Evolutionary conservation across 2,797 vertebrate species (phyloP).

Genomic region (Heteromormyrus szaboi): DNA sequence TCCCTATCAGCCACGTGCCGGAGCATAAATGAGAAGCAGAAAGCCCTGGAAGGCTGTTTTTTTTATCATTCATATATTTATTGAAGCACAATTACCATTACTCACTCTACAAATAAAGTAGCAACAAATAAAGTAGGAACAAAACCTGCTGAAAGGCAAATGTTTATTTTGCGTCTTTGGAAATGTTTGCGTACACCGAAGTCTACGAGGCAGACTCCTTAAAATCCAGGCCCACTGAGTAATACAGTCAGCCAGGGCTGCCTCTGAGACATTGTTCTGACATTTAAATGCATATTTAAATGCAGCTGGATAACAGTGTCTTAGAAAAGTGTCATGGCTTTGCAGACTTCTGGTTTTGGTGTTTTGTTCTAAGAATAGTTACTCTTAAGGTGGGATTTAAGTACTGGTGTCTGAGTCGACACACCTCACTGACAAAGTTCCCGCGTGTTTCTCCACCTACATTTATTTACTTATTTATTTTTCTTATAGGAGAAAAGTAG

Average conservation of each 20-base stretch:
- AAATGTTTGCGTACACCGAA: neutral
- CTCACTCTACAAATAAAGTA: neutral
- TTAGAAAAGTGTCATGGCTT: neutral
- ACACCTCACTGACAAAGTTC: neutral
- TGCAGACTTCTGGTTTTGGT: neutral
- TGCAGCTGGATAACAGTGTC: neutral
- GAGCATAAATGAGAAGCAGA: neutral
- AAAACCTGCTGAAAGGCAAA: neutral
- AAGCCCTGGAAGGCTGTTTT: neutral
- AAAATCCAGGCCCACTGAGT: neutral
- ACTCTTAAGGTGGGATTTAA: neutral
- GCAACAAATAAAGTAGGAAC: neutral
- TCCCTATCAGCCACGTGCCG: neutral
- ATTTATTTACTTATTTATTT: neutral
- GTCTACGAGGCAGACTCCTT: neutral
- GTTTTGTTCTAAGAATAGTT: neutral
- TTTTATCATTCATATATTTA: neutral
- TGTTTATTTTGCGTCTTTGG: neutral
- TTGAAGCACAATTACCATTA: neutral
- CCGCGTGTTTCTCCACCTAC: neutral
- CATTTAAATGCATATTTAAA: neutral
- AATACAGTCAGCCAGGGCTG: neutral
- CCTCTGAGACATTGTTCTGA: neutral
- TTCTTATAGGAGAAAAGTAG: neutral
- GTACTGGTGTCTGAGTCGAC: neutral